Base-by-base conservation (phyloP, 2,113 vertebrate species). In the Strigops habroptila region DNA sequence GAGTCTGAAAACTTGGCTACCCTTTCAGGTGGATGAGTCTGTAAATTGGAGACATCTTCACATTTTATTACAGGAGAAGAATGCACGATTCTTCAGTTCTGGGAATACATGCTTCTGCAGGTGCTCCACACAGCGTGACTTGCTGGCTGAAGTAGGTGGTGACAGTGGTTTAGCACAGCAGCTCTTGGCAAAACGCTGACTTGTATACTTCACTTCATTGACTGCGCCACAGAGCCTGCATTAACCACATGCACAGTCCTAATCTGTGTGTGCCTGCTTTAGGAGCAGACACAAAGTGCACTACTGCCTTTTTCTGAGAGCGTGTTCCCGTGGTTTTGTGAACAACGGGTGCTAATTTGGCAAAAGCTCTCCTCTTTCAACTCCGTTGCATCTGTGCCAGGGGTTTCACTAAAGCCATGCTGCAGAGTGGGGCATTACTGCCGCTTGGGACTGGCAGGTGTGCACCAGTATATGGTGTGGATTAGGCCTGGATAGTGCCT, bases 211-310 rank as follows among this genome's bases (percentile, higher is more conserved):
- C 12, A 25, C 44, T 22, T 51, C 28, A 27, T 5, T 55, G 12
- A 18, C 11, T 1, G 3, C 5, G 4, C 16, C 5, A 3, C 16
- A 48, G 4, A 15, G 7, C 22, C 33, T 59, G 22, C 25, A 23
- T 12, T 44, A 65, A 8, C 24, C 14, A 28, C 16, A 5, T 6
- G 8, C 7, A 35, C 31, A 49, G 18, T 18, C 27, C 23, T 1
- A 0, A 49, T 37, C 3, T 3, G 0, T 2, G 1, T 1, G 0
- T 0, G 0, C 11, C 11, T 27, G 8, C 25, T 46, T 31, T 25
- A 64, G 33, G 12, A n/a, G 5, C 1, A 35, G 31, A 22, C 18
- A 12, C 0, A 0, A 4, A 13, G 17, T 7, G 4, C 0, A 0
- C 14, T 28, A 4, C 1, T 0, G 0, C 2, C 1, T 41, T 43